phyloP scores from a whole-genome alignment of 2,797 vertebrate species.

The Sardinella longiceps region DNA sequence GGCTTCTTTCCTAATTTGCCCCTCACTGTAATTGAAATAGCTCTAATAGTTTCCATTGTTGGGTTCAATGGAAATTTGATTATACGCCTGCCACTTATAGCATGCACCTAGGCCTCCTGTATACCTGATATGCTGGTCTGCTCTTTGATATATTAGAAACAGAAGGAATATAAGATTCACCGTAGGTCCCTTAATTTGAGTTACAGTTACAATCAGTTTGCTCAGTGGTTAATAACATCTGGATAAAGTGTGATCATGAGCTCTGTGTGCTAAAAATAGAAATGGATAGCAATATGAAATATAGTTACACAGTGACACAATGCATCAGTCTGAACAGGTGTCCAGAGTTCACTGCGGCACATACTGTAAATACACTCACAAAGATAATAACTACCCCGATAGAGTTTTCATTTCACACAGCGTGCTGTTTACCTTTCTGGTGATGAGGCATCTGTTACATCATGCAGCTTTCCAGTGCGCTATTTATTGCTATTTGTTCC shows the following conservation, averaged over 20 bases:
- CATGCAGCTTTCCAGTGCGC: conserved; percentile 9
- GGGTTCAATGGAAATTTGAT: not conserved
- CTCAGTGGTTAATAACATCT: too few relatives aligned
- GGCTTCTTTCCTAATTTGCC: not conserved
- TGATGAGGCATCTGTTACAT: conserved; percentile 2
- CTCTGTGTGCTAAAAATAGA: not conserved
- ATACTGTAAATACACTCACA: not conserved
- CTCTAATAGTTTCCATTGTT: too few relatives aligned
- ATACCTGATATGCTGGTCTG: not conserved
- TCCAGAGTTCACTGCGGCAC: not conserved
- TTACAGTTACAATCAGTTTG: not conserved
- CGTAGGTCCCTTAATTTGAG: not conserved
- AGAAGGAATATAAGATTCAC: not conserved
- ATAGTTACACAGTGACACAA: not conserved
- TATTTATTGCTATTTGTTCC: not conserved
- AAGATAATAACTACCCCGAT: not conserved
- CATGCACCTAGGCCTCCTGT: not conserved
- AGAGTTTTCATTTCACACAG: not conserved
- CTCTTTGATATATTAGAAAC: not conserved
- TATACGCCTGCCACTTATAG: not conserved
- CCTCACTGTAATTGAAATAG: not conserved
- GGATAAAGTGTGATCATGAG: not conserved
- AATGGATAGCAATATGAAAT: not conserved
- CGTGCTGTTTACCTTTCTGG: not conserved
- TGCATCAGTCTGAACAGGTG: not conserved